These are phyloP conservation scores for Disparrhopalites patrizii DNA, from an alignment of 2,888 invertebrate genomes.

Conservation along the genomic window DNA sequence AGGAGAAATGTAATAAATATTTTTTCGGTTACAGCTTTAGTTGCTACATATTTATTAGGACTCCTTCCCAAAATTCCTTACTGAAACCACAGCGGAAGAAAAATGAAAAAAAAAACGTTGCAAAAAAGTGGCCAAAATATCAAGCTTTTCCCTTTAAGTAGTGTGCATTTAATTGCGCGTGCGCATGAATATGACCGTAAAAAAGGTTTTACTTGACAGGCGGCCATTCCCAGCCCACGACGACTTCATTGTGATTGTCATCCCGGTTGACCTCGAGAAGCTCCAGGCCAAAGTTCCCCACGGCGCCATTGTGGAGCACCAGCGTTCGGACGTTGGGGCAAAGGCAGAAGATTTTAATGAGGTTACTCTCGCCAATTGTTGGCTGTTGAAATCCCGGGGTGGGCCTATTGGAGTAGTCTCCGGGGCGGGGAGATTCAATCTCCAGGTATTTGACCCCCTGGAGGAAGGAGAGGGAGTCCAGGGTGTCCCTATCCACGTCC, in stretches of 20 bases:
- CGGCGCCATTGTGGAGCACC: not conserved
- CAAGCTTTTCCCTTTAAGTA: not conserved
- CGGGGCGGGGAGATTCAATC: not conserved
- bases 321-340: not conserved
- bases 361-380: conserved; percentile 13
- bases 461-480: not conserved
- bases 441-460: not conserved
- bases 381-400: not conserved
- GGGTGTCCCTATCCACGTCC: not conserved
- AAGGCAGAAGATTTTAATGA: not conserved
- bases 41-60: no score
- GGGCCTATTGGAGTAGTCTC: not conserved
- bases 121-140: not conserved
- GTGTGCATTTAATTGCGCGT: not conserved
- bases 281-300: conserved; percentile 18
- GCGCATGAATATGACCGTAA: not conserved
- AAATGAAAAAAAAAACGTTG: not conserved
- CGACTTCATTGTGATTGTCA: not conserved
- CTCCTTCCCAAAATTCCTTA: no score
- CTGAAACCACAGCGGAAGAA: no score
- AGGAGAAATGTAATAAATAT: no score
- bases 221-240: conserved; percentile 18
- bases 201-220: not conserved
- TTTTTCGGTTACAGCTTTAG: no score
- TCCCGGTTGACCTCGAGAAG: not conserved